Base-by-base conservation (phyloP, 2,797 vertebrate genomes). In the Labeo calbasu region DNA sequence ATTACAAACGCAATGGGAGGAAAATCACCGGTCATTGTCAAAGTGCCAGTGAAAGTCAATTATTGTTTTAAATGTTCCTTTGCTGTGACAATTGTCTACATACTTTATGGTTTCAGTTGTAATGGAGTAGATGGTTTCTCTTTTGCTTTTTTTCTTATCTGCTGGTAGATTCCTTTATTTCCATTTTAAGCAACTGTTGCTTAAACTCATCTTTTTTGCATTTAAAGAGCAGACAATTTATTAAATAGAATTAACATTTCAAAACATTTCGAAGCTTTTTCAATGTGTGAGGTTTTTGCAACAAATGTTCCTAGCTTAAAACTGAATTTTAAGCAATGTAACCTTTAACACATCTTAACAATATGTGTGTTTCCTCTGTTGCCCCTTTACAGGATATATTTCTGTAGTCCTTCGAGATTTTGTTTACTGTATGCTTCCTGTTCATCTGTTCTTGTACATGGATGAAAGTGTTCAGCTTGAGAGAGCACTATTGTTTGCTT, bases 1-100 rank as follows among this genome's bases (percentile, higher is more conserved):
- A 95, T 96, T 96, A 96, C 93, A 94, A 92, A 93, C 90, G 92
- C 93, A 92, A 93, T 86, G 84, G 89, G 90, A 92, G 92, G 91
- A 93, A 90, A 94, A 91, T 92, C 92, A 89, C 88, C 88, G 94
- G 94, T 95, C 95, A 94, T 90, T 86, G 86, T 91, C 80, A 84
- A 91, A 88, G 90, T 93, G 91, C 88, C 89, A 86, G 90, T 90
- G 91, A 92, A 92, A 93, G 91, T 92, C 93, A 90, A 88, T 94
- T 93, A 93, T 91, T 93, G 89, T 92, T 94, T 93, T 90, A 92
- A 92, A 92, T 91, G 89, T 90, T 91, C 80, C 88, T 91, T 90
- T 90, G 72, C 87, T 36, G 40, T 83, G 83, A 88, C 87, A 76
- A 68, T 88, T 87, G 87, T 84, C 77, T 90, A 89, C 87, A 92